phyloP scores from a whole-genome alignment of 2,888 invertebrate species.

The Timema podura region DNA sequence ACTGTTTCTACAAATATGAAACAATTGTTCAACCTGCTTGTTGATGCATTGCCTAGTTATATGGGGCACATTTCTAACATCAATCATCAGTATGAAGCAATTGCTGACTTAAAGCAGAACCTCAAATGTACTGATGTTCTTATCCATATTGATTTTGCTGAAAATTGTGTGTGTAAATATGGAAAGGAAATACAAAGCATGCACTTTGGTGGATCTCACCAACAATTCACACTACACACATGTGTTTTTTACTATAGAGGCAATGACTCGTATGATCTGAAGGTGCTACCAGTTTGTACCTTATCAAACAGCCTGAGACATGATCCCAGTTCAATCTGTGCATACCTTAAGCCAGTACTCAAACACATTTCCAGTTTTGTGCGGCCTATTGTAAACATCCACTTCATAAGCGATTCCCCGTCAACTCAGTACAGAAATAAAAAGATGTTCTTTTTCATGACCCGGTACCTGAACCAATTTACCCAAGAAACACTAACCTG shows the following conservation, averaged over 20 bases:
- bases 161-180: background rate
- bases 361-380: conserved; percentile 4
- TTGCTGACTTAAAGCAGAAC: background rate
- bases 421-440: background rate
- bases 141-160: conserved; percentile 11
- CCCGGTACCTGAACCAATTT: background rate
- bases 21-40: conserved; percentile 5
- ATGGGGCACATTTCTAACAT: conserved; percentile 2
- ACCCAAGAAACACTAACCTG: too few relatives aligned
- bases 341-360: conserved; percentile 2
- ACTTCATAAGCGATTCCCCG: conserved; percentile 7
- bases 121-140: conserved; percentile 12
- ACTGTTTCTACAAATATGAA: conserved; percentile 10
- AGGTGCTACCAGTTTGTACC: conserved; percentile 13
- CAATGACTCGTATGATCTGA: background rate
- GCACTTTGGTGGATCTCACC: background rate
- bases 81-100: background rate
- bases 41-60: conserved; percentile 9
- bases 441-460: background rate
- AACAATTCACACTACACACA: background rate
- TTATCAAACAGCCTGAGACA: conserved; percentile 9
- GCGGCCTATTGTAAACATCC: background rate
- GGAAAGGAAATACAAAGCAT: background rate
- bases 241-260: conserved; percentile 13
- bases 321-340: background rate